A percentile compares a stretch with the other conserved stretches of the same genome.
Evolutionary conservation across 2,113 vertebrate genomes (phyloP).

Genomic region (Strix aluco): DNA sequence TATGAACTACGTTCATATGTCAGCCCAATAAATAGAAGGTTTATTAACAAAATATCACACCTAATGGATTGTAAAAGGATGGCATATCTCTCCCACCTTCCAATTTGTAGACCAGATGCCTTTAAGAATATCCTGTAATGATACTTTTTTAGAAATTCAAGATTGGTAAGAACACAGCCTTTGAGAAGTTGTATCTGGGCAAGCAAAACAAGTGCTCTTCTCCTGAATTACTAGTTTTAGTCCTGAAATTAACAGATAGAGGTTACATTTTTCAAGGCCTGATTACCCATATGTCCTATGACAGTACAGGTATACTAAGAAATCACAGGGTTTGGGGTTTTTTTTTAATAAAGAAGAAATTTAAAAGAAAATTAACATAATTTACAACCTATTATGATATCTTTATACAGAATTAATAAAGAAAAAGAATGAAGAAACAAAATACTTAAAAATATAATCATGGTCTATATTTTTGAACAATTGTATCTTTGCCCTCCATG

Average conservation of each 20-base stretch:
- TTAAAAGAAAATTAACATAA: neutral
- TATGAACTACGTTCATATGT: neutral
- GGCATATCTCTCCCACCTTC: neutral
- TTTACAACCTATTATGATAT: neutral
- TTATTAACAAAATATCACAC: neutral
- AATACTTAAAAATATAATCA: neutral
- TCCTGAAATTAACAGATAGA: neutral
- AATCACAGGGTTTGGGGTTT: neutral
- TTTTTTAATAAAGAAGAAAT: neutral
- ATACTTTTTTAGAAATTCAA: neutral
- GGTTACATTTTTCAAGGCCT: neutral
- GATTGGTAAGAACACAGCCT: neutral
- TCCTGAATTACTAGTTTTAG: neutral
- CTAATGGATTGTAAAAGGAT: neutral
- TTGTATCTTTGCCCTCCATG: fast-evolving
- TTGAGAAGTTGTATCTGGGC: neutral
- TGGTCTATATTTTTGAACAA: neutral
- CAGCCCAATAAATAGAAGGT: neutral
- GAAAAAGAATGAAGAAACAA: neutral
- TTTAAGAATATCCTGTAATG: neutral
- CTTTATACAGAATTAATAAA: neutral
- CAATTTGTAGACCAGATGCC: neutral
- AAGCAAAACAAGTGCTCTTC: neutral
- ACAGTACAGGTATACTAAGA: neutral
- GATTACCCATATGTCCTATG: neutral